phyloP scores from a whole-genome alignment of 2,797 vertebrate species.

The Gymnothorax javanicus region DNA sequence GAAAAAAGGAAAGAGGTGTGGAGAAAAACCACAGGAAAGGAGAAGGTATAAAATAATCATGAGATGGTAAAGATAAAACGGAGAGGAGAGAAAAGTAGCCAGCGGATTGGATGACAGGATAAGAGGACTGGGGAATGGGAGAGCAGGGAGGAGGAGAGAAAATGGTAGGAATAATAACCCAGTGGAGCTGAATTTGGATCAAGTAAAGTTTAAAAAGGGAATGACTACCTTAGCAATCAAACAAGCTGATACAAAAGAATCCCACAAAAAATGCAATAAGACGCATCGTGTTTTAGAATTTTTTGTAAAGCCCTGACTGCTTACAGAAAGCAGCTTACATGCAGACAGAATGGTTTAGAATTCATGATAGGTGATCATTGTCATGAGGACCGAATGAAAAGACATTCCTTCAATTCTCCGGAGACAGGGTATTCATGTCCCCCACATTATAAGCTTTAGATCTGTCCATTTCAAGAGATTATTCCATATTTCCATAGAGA shows the following conservation, averaged over 20 bases:
- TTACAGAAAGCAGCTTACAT: conserved; percentile 38
- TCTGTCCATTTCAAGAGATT: conserved; percentile 57
- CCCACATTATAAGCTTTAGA: conserved; percentile 44
- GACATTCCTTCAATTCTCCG: conserved; percentile 57
- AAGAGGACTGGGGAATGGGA: background rate
- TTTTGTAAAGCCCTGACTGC: background rate
- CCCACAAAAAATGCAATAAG: background rate
- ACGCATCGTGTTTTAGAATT: background rate
- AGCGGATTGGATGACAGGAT: background rate
- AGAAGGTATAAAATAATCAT: background rate
- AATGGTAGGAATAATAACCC: background rate
- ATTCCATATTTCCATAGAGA: conserved; percentile 52
- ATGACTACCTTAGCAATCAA: background rate
- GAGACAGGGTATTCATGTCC: conserved; percentile 36
- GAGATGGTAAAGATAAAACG: background rate
- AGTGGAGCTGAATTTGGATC: background rate
- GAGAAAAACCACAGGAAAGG: background rate
- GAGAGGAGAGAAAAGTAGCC: background rate
- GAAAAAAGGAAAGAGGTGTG: background rate
- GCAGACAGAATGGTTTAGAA: conserved; percentile 46
- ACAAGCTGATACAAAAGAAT: background rate
- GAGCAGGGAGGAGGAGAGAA: background rate
- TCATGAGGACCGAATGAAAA: conserved; percentile 62
- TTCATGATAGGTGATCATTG: conserved; percentile 61
- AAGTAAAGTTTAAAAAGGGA: background rate